Conservation (phyloP, 2,113 vertebrate genomes). For the Chloebia gouldiae region DNA sequence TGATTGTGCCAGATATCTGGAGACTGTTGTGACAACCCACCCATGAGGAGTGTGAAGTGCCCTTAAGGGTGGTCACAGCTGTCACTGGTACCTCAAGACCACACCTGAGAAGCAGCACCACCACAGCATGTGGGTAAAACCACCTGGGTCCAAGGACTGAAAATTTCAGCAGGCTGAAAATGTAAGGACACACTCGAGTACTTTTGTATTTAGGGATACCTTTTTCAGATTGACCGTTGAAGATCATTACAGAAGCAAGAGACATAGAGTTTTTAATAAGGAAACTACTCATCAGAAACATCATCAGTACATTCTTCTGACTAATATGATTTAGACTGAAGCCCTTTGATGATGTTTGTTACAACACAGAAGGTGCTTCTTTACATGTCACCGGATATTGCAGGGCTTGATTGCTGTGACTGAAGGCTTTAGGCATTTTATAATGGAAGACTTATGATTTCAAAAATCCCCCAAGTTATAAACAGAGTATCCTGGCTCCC, state of each 20-base stretch:
- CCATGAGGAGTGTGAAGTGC: not conserved
- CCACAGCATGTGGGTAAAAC: not conserved
- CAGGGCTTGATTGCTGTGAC: slow-evolving; percentile 44
- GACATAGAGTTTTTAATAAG: not conserved
- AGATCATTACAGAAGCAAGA: not conserved
- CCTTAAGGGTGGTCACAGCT: not conserved
- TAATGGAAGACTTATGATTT: slow-evolving; percentile 68
- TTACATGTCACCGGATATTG: slow-evolving; percentile 49
- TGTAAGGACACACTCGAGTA: fast-evolving
- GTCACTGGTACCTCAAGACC: fast-evolving
- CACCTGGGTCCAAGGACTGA: not conserved
- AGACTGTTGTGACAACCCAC: not conserved
- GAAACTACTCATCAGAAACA: not conserved
- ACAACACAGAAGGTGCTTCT: slow-evolving; percentile 44
- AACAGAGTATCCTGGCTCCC: slow-evolving; percentile 33
- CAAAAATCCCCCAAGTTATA: slow-evolving; percentile 70
- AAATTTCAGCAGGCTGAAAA: not conserved
- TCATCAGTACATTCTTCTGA: not conserved
- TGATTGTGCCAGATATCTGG: not conserved
- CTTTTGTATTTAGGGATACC: not conserved
- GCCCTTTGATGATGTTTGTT: slow-evolving; percentile 66
- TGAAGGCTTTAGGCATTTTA: slow-evolving; percentile 65
- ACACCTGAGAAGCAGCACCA: not conserved
- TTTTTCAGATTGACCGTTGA: not conserved
- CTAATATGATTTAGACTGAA: not conserved